These are phyloP conservation scores for Halocaridina rubra DNA, from an alignment of 2,888 invertebrate genomes.

Conservation along the genomic window DNA sequence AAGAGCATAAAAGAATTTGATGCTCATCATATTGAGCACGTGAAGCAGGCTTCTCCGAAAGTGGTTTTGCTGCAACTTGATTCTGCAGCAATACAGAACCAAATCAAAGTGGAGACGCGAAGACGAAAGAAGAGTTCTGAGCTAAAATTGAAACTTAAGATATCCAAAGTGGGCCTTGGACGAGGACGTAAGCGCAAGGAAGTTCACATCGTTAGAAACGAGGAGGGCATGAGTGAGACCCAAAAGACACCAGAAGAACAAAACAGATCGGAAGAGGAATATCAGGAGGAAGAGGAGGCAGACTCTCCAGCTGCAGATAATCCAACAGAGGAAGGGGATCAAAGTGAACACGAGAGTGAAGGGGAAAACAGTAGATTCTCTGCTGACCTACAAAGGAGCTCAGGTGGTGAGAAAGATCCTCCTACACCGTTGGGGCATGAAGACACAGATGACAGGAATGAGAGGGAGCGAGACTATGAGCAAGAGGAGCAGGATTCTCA, in stretches of 20 bases:
- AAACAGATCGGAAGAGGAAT: constrained; percentile 44
- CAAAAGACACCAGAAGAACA: constrained; percentile 36
- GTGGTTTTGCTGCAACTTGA: constrained; percentile 20
- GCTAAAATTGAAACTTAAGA: constrained; percentile 49
- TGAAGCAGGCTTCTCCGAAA: constrained; percentile 1
- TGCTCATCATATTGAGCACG: constrained; percentile 33
- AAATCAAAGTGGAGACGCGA: constrained; percentile 32
- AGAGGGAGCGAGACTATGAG: constrained; percentile 15
- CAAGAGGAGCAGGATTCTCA: constrained; percentile 37
- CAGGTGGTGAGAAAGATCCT: constrained; percentile 12
- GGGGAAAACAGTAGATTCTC: constrained; percentile 19
- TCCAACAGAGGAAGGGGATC: constrained; percentile 1
- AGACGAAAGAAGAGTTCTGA: not conserved
- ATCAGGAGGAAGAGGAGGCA: constrained; percentile 12
- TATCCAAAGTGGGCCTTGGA: constrained; percentile 56
- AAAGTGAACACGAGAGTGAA: constrained; percentile 34
- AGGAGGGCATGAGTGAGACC: constrained; percentile 58
- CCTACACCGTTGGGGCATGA: constrained; percentile 25
- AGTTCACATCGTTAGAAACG: constrained; percentile 34
- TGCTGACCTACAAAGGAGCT: constrained; percentile 6
- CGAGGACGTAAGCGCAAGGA: constrained; percentile 46
- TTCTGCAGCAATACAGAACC: constrained; percentile 3
- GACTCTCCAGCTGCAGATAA: not conserved
- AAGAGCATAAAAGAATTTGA: constrained; percentile 20
- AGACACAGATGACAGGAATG: constrained; percentile 1